These are phyloP conservation scores for Melanotaenia maccullochi DNA, from an alignment of 2,797 vertebrate genomes.

Conservation along the genomic window DNA sequence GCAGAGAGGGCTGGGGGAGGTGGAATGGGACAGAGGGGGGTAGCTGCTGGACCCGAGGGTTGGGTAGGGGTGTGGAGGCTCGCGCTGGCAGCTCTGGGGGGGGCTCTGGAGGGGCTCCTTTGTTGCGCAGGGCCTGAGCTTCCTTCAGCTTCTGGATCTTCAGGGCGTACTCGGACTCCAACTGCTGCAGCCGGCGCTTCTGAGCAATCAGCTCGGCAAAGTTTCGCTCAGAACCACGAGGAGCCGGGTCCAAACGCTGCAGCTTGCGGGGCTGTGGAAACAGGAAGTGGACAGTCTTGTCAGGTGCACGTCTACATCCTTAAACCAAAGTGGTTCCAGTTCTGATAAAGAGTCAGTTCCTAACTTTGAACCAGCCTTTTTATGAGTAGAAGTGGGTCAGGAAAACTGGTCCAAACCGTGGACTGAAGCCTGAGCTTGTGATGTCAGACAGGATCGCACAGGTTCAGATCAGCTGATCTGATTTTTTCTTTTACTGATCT, in stretches of 20 bases:
- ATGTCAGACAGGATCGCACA: too few relatives aligned
- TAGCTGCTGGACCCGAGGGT: constrained; percentile 70
- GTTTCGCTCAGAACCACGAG: constrained; percentile 84
- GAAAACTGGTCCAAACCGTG: too few relatives aligned
- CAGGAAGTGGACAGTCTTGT: neutral
- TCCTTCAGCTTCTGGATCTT: constrained; percentile 97
- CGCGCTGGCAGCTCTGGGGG: rapidly evolving
- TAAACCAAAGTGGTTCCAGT: too few relatives aligned
- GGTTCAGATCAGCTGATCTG: too few relatives aligned
- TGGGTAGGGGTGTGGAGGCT: constrained; percentile 69
- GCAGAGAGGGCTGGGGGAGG: constrained; percentile 92
- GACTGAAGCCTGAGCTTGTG: too few relatives aligned
- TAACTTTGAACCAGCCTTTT: too few relatives aligned
- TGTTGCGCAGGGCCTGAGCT: constrained; percentile 87
- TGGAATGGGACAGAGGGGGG: constrained; percentile 76
- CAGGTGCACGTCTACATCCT: too few relatives aligned
- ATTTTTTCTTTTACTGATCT: too few relatives aligned
- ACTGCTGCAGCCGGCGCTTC: constrained; percentile 92
- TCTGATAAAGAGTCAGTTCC: too few relatives aligned
- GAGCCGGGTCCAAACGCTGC: constrained; percentile 82
- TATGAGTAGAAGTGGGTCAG: too few relatives aligned
- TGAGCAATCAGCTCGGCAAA: constrained; percentile 92
- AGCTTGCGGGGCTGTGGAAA: constrained; percentile 85
- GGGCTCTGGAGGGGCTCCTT: constrained; percentile 69
- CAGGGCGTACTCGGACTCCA: constrained; percentile 94